Evolutionary conservation across 1,140 invertebrate genomes (phyloP), one percentile per base, ranked within the genome.

Genomic region (Agrilus planipennis): DNA sequence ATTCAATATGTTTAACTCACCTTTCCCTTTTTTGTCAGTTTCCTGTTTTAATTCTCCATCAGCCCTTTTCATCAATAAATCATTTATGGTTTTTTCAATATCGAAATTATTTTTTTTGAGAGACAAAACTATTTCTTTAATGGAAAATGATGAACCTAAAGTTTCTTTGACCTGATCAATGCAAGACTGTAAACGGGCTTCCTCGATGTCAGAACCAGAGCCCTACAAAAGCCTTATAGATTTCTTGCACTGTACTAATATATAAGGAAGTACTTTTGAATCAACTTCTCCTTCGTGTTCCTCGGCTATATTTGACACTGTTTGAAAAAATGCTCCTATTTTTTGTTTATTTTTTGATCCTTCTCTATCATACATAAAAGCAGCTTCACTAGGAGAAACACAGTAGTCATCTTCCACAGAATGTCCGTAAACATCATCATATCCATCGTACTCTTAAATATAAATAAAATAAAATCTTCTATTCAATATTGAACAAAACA

Each of bases 351-450:
- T 73, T 34, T 69, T 59, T 12, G 67, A 67, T 40, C 69, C 65
- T 53, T 73, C 72, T 23, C 89, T 70, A 57, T 92, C 86, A 58
- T 81, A 95, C 52, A 92, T 76, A 66, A 88, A 95, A 34, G 78
- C 72, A 28, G 73, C 71, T 72, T 89, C 86, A 55, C 80, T 81
- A 4, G 91, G 90, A 17, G 90, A 95, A 42, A 91, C 77, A 57
- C 81, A 84, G 57, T 77, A 81, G 53, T 90, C 88, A 56, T 89
- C 85, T 64, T 94, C 89, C 16, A 93, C 77, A 14, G 89, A 93
- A 64, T 90, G 84, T 2, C 89, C 89, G 61, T 92, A 93, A 42
- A 89, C 76, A 69, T 92, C 86, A 54, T 92, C 85, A 58, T 88
- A 89, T 32, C 77, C 81, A 54, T 92, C 88, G 62, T 88, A 91